Evolutionary conservation across 2,113 vertebrate species (phyloP), one percentile per base, ranked within the genome.

Genomic region (Spilogale gracilis): DNA sequence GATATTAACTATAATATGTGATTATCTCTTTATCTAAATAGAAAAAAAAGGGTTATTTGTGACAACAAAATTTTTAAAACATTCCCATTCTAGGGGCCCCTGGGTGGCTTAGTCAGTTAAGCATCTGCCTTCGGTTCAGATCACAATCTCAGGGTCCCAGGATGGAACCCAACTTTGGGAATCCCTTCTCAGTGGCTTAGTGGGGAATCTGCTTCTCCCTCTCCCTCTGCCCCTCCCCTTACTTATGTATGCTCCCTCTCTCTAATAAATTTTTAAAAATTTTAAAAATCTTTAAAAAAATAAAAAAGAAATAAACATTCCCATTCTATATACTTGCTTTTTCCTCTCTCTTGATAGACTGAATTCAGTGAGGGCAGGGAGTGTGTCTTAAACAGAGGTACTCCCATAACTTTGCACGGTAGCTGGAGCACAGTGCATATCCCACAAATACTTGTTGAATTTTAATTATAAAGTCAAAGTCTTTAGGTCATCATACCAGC

Each of bases 1-100:
- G 30, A 61, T 89, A 32, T 73, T 48, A 78, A 4, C 50, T 12
- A 93, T 45, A 58, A 78, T 52, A 60, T 58, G 60, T 52, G 9
- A 85, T 67, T 96, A 89, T 45, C 81, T 81, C 74, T 87, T 83
- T 3, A 63, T 25, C 27, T 82, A 91, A 95, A 56, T 17, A 73
- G 79, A 30, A 61, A 91, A 90, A 94, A 84, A n/a, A 9, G 74
- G 14, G 30, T 63, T 67, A 48, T 80, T 18, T n/a, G 27, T 52
- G 65, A 23, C 12, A 20, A 79, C 4, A 92, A 58, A 65, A 87
- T 81, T 88, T 90, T 84, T 50, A 50, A 81, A 91, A 79, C 14
- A 58, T 83, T 67, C 8, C 1, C 20, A 69, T 92, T 92, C 27
- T 69, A 18, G 67, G 67, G 67, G 16, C 3, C 4, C 67, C 67